phyloP scores from a whole-genome alignment of 2,888 invertebrate genomes.

The Habrosyne pyritoides region DNA sequence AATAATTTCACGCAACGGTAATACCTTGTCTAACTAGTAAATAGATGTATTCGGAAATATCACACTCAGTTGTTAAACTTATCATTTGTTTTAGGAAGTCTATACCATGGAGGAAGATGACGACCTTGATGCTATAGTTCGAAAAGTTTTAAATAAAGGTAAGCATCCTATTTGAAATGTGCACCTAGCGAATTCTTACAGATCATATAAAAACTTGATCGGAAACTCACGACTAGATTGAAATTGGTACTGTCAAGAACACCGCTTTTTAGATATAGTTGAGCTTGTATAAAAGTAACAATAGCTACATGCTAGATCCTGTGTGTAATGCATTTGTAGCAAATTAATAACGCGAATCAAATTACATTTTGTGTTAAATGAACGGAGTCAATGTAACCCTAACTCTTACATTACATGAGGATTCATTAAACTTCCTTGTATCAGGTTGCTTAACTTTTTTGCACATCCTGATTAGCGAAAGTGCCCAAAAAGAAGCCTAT shows the following conservation, averaged over 20 bases:
- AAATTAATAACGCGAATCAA: too few relatives aligned
- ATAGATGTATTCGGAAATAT: neutral
- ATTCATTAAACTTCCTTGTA: neutral
- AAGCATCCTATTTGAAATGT: constrained; percentile 14
- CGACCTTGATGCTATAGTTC: constrained; percentile 41
- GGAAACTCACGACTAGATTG: neutral
- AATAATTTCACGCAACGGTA: constrained; percentile 18
- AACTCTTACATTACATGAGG: neutral
- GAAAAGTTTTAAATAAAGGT: constrained; percentile 45
- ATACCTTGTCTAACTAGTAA: neutral
- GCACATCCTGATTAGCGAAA: constrained; percentile 9
- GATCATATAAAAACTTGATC: neutral
- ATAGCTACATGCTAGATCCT: neutral
- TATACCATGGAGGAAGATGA: constrained; percentile 45
- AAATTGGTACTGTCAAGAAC: neutral
- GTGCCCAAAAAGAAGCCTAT: constrained; percentile 15
- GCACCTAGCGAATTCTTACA: neutral
- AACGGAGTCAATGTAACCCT: neutral
- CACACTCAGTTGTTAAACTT: neutral
- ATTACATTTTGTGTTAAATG: neutral
- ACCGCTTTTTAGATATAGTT: neutral
- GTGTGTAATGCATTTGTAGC: neutral
- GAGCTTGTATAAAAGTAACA: too few relatives aligned
- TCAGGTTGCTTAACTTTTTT: neutral
- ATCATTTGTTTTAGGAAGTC: constrained; percentile 39